phyloP scores from a whole-genome alignment of 1,140 invertebrate species.

The Medauroidea extradentata region DNA sequence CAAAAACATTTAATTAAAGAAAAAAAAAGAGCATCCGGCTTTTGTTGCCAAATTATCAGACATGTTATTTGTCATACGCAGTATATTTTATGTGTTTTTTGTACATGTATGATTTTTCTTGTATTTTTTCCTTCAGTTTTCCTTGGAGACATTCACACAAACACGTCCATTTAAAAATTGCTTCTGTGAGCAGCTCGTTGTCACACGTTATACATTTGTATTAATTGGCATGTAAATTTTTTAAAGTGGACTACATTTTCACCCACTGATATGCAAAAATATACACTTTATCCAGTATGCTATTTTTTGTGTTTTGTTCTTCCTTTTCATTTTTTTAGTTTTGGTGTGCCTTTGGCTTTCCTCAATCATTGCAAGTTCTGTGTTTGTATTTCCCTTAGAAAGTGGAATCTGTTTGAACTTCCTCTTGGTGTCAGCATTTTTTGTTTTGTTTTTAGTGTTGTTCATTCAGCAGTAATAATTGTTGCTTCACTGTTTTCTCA shows the following conservation, averaged over 20 bases:
- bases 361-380: no score
- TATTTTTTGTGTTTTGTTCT: background rate
- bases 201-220: constrained; percentile 3
- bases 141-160: constrained; percentile 9
- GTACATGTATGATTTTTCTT: constrained; percentile 2
- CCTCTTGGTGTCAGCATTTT: no score
- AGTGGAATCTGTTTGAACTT: no score
- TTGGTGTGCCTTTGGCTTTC: no score
- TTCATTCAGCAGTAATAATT: no score
- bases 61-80: constrained; percentile 6
- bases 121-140: background rate
- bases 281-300: background rate
- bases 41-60: constrained; percentile 12
- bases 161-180: constrained; percentile 3
- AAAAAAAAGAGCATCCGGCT: constrained; percentile 13
- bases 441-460: no score
- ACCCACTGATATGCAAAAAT: background rate
- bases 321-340: background rate
- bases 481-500: no score
- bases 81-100: constrained; percentile 2
- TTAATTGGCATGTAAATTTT: background rate
- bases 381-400: no score
- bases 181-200: constrained; percentile 12
- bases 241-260: background rate
- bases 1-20: constrained; percentile 2